Evolutionary conservation across 1,140 invertebrate genomes (phyloP), one percentile per base, ranked within the genome.

Genomic region (Drosophila simulans): DNA sequence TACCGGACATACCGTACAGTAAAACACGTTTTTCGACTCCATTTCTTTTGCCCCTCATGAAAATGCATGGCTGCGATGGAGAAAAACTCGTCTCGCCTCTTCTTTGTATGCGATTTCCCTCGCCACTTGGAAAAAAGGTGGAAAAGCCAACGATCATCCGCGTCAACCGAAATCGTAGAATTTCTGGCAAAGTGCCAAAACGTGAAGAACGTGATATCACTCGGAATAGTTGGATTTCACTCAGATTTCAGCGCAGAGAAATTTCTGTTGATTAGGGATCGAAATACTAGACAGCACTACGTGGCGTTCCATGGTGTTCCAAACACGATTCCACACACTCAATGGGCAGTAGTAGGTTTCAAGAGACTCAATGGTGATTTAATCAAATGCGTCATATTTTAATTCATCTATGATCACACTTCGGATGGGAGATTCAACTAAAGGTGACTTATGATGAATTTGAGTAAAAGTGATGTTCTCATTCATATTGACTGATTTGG

Each of bases 191-290:
- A 34, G 15, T 56, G 35, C 58, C 52, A 27, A 73, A 56, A 64
- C 71, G 70, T 75, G 71, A 34, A 70, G 51, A 74, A 74, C 71
- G 71, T 75, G 71, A 74, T 74, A 56, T 51, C 40, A 55, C 53
- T 45, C 35, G 51, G 4, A 43, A 49, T 55, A 27, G 27, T 73
- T 48, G 57, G 71, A 74, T 74, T 71, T 72, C 48, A 53, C 68
- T 49, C 22, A 27, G 37, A 7, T 51, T 35, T 27, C 46, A 34
- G 17, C 25, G 48, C 48, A 43, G 34, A 37, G 34, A 54, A 60
- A 45, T 48, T 31, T 20, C n/a, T 20, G 15, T 7, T n/a, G 40
- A 42, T 42, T 25, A 27, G 45, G 45, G 25, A 31, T 15, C 20
- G 51, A 57, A 35, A 25, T 45, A 34, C 17, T 55, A 63, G 51